These are phyloP conservation scores for Loriculus beryllinus DNA, from an alignment of 2,797 vertebrate genomes.

Conservation along the genomic window DNA sequence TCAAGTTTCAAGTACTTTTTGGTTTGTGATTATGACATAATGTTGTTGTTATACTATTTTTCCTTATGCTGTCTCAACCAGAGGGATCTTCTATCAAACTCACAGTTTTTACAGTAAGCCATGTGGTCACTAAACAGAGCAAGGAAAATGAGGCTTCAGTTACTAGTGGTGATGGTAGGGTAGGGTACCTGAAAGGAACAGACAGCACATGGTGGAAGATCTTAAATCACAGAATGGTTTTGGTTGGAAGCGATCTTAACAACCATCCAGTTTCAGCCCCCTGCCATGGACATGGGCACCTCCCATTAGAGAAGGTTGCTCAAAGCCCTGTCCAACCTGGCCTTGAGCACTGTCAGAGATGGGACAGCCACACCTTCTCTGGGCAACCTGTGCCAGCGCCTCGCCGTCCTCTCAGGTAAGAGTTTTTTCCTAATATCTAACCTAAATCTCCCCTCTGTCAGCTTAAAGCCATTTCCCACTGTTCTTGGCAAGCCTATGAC, in stretches of 20 bases:
- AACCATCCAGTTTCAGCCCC: background rate
- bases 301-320: background rate
- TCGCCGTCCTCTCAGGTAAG: background rate
- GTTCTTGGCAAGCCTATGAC: background rate
- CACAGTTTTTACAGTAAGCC: background rate
- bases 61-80: background rate
- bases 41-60: background rate
- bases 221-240: background rate
- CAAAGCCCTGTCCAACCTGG: background rate
- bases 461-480: background rate
- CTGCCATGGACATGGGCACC: background rate
- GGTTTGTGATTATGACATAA: background rate
- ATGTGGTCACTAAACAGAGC: accelerated
- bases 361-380: background rate
- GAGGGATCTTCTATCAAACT: background rate
- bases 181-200: background rate
- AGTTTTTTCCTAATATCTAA: background rate
- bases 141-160: accelerated
- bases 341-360: background rate
- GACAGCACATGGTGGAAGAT: background rate
- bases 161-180: background rate
- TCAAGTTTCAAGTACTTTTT: background rate
- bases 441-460: background rate
- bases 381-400: background rate
- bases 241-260: background rate